Evolutionary conservation across 2,797 vertebrate species (phyloP), one percentile per base, ranked within the genome.

Genomic region (Danio aesculapii): DNA sequence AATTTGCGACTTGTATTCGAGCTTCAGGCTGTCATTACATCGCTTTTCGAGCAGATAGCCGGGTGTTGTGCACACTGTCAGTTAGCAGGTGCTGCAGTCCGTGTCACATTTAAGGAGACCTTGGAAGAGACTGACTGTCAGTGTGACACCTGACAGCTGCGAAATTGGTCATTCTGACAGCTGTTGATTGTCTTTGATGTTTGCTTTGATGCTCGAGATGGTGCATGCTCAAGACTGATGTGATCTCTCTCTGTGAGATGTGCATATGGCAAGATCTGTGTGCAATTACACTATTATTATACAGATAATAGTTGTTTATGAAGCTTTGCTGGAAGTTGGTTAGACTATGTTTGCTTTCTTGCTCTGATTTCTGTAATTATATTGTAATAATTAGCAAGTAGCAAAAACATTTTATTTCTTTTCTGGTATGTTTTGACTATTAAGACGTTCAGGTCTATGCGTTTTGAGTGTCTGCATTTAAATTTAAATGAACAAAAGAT

Each of bases 81-180:
- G 74, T 69, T 81, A 61, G 10, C 82, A 67, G 77, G 68, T n/a
- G 17, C 62, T 70, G 84, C 85, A 74, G 77, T 44, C 64, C 50
- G 66, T 85, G 80, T 83, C 86, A 88, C 88, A 84, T 88, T 83
- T 72, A 82, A 85, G 86, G 72, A 86, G 88, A 88, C 90, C 85
- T 90, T 86, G 85, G 88, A 57, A 44, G 3, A 72, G 5, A 73
- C 49, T 50, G 9, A 55, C 62, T 78, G 77, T n/a, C 7, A 8
- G 66, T 44, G 6, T 17, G 19, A 12, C 30, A 59, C 21, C 10
- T 30, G 55, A 53, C 55, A 59, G 55, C 47, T 69, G 53, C 21
- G 49, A 3, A 44, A 9, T 43, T 5, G 79, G 8, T 69, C 53
- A 10, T 10, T 69, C n/a, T 72, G 61, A 53, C 47, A 68, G 41